These are phyloP conservation scores for Pollenia amentaria DNA, from an alignment of 2,888 invertebrate genomes.

Conservation along the genomic window DNA sequence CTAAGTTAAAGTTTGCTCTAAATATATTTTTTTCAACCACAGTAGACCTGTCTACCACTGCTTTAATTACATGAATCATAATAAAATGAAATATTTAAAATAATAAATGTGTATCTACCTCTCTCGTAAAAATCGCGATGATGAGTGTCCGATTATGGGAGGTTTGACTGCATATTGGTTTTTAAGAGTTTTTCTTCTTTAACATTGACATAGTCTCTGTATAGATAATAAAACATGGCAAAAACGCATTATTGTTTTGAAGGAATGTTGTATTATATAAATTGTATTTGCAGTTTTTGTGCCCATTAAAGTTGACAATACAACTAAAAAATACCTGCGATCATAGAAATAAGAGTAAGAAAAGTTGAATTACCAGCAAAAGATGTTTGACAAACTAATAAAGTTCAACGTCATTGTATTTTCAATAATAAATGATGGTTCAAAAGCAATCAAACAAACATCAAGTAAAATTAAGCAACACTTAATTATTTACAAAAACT, in stretches of 20 bases:
- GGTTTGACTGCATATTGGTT: neutral
- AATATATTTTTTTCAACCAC: too few relatives aligned
- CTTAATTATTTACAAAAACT: slow-evolving; percentile 47
- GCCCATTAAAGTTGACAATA: slow-evolving; percentile 5
- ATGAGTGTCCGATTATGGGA: too few relatives aligned
- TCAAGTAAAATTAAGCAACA: slow-evolving; percentile 43
- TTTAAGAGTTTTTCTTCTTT: neutral
- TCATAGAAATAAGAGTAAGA: slow-evolving; percentile 21
- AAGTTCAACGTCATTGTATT: slow-evolving; percentile 70
- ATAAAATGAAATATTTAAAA: too few relatives aligned
- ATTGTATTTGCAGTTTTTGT: neutral
- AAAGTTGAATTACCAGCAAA: slow-evolving; percentile 61
- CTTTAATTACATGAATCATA: too few relatives aligned
- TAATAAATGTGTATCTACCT: too few relatives aligned
- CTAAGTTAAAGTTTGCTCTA: too few relatives aligned
- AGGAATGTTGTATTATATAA: neutral
- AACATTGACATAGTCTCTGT: slow-evolving; percentile 37
- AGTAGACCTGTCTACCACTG: too few relatives aligned
- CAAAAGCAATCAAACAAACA: slow-evolving; percentile 55
- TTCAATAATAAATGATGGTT: slow-evolving; percentile 26
- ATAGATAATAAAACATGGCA: neutral
- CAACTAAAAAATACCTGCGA: slow-evolving; percentile 14
- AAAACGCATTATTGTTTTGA: slow-evolving; percentile 6
- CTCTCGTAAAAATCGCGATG: too few relatives aligned
- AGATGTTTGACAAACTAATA: slow-evolving; percentile 56